Base-by-base conservation (phyloP, 2,113 vertebrate genomes). In the Oryzias celebensis region DNA sequence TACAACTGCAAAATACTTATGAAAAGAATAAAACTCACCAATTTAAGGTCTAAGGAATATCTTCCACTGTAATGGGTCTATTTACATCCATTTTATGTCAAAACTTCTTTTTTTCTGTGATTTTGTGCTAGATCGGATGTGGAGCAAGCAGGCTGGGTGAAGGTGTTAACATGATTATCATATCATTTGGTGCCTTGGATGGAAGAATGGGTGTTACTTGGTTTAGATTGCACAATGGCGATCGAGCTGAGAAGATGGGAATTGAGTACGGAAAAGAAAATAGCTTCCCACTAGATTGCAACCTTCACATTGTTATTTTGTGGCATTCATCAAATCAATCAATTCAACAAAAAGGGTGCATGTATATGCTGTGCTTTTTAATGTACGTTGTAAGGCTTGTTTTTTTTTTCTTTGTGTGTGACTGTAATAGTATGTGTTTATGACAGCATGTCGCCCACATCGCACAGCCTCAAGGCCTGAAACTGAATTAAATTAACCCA, bases 241-340 rank as follows among this genome's bases (percentile, higher is more conserved):
- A 88, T 85, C 79, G 85, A 90, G 87, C 81, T 90, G 88, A 85
- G 83, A 88, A 91, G 88, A 80, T 81, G 81, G 80, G 85, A 91
- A 91, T 91, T 89, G 89, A 89, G 85, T 65, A 72, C 87, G 87
- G 88, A 89, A 90, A 88, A 84, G 90, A 88, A 87, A 89, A 83
- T 90, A 84, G 65, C 61, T 66, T 67, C 75, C 75, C 18, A 8
- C 74, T 76, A 78, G 57, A 80, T 84, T 85, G 77, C 78, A 63
- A 72, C 80, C 77, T 81, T 74, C 52, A 31, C 75, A 26, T 46
- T 77, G 80, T 75, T 86, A 82, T 86, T 85, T 71, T 36, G 75
- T 69, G 75, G 80, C 61, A 41, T 85, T 86, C 72, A 52, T 44
- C 12, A 16, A 75, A 73, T 82, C 86, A 75, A 81, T 85, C 66